These are phyloP conservation scores for Tetramorium bicarinatum DNA, from an alignment of 2,888 invertebrate genomes.

Conservation along the genomic window DNA sequence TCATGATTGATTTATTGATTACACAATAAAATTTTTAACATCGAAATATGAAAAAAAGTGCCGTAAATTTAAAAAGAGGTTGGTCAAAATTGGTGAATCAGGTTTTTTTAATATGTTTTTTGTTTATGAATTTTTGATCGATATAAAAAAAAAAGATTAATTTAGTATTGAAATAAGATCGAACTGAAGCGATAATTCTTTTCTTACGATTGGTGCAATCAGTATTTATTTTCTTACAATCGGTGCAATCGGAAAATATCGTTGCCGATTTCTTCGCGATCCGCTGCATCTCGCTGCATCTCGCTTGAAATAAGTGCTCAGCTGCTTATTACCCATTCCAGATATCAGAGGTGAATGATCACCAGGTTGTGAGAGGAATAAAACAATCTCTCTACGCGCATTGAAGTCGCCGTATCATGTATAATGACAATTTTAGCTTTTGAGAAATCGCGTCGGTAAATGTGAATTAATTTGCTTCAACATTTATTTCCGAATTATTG, in stretches of 20 bases:
- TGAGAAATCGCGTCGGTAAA: slow-evolving; percentile 16
- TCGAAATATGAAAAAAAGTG: not conserved
- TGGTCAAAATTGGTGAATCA: not conserved
- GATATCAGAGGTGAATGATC: slow-evolving; percentile 37
- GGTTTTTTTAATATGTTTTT: not conserved
- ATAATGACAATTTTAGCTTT: slow-evolving; percentile 4
- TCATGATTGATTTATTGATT: not conserved
- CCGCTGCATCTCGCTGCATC: slow-evolving; percentile 6
- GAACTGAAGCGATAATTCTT: not conserved
- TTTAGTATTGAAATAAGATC: not conserved
- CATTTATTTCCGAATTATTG: not conserved
- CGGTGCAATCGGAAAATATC: not conserved
- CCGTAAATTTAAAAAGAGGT: not conserved
- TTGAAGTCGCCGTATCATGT: slow-evolving; percentile 53
- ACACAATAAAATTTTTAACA: not conserved
- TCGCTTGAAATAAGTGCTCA: slow-evolving; percentile 36
- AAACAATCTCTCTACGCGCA: slow-evolving; percentile 46
- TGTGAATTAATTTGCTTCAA: not conserved
- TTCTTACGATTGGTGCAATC: not conserved
- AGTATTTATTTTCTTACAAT: too few species aligned
- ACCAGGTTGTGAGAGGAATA: slow-evolving; percentile 9
- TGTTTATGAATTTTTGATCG: not conserved
- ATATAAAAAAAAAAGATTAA: not conserved
- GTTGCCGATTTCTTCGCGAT: slow-evolving; percentile 14
- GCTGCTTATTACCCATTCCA: not conserved